These are phyloP conservation scores for Saturnia pavonia DNA, from an alignment of 2,888 invertebrate species.

Conservation along the genomic window DNA sequence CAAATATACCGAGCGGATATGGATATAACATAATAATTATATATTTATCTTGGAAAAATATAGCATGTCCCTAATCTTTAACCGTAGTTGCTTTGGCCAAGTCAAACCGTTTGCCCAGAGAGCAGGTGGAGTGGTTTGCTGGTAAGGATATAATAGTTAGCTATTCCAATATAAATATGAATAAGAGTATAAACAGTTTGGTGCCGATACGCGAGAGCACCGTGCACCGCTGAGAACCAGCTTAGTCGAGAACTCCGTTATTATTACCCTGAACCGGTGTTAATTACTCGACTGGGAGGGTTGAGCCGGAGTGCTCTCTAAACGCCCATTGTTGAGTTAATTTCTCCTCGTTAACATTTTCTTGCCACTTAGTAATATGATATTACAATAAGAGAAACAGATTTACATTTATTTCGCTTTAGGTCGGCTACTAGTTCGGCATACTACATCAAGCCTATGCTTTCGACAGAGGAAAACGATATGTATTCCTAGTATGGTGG, in stretches of 20 bases:
- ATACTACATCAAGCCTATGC: not conserved
- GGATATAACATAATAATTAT: too few species aligned
- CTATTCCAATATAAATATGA: not conserved
- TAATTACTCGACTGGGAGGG: conserved; percentile 11
- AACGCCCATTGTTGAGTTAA: not conserved
- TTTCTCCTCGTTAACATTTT: not conserved
- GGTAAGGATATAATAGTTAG: not conserved
- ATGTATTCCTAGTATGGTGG: not conserved
- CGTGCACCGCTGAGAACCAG: not conserved
- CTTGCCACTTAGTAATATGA: conserved; percentile 6
- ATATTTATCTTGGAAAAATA: too few species aligned
- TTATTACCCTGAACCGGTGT: not conserved
- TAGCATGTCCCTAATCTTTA: not conserved
- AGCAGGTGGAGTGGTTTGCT: not conserved
- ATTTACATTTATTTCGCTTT: not conserved
- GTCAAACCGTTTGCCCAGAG: not conserved
- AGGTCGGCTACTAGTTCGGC: not conserved
- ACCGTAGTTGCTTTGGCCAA: not conserved
- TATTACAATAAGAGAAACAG: conserved; percentile 2
- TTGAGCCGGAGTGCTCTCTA: conserved; percentile 4
- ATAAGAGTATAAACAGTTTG: not conserved
- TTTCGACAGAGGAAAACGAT: not conserved
- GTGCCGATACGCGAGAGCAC: not conserved
- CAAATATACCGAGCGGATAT: too few species aligned
- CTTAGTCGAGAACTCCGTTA: not conserved